A percentile compares a stretch with the other conserved stretches of the same genome.
Conservation (phyloP, 2,888 invertebrate genomes). For the Entomobrya proxima region DNA sequence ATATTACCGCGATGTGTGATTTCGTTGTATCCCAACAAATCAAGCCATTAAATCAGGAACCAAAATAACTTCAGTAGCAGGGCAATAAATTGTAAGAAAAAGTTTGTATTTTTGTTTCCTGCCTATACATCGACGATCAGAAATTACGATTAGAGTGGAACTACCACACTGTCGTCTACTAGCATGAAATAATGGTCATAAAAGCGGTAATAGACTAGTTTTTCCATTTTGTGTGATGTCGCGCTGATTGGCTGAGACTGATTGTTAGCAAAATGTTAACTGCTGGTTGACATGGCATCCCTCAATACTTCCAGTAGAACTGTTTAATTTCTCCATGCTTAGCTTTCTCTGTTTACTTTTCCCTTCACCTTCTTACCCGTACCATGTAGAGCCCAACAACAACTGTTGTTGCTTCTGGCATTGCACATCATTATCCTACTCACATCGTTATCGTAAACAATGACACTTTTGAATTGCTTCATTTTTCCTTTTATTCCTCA, state of each 20-base stretch:
- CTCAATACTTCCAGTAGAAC: constrained; percentile 12
- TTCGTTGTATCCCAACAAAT: not conserved
- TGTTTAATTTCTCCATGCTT: not conserved
- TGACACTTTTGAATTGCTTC: constrained; percentile 40
- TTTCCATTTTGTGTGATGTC: constrained; percentile 31
- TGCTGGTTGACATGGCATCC: constrained; percentile 71
- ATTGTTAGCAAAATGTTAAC: constrained; percentile 60
- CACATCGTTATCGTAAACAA: constrained; percentile 39
- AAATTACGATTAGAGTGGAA: not conserved
- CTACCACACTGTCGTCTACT: not conserved
- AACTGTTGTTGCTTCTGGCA: not conserved
- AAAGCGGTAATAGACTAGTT: too few species aligned
- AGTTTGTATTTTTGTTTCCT: not conserved
- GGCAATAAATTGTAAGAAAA: constrained; percentile 19
- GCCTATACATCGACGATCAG: not conserved
- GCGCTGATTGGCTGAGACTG: constrained; percentile 65
- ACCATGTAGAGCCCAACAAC: constrained; percentile 44
- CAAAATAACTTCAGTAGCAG: constrained; percentile 4
- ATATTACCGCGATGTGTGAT: not conserved
- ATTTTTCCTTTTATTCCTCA: constrained; percentile 25
- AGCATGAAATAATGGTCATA: not conserved
- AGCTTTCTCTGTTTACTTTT: constrained; percentile 23
- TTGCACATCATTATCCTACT: constrained; percentile 27
- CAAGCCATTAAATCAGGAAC: constrained; percentile 21
- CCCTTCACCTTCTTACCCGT: not conserved